Percentiles rank a stretch among this genome's conserved stretches.
phyloP scores from a whole-genome alignment of 2,888 invertebrate genomes.

The Ornithoptera priamus region DNA sequence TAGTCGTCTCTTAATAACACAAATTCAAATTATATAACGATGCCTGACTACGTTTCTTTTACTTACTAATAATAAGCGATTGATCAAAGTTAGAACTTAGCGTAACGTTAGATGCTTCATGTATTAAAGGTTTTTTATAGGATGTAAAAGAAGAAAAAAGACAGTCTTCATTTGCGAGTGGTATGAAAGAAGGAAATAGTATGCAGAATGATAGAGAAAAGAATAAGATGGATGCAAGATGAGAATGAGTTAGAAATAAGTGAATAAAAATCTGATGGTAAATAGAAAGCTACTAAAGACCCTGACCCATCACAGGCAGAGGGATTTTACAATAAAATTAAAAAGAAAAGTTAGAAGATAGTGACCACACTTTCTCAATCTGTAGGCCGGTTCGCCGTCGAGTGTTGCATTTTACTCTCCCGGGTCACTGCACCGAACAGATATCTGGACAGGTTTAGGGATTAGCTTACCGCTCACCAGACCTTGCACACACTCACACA shows the following conservation, averaged over 20 bases:
- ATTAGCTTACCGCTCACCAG: conserved; percentile 12
- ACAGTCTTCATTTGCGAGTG: no score
- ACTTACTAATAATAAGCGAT: no score
- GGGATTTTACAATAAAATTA: conserved; percentile 40
- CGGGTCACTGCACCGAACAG: conserved; percentile 62
- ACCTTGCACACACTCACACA: not conserved
- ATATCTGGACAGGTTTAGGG: conserved; percentile 27
- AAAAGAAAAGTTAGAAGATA: conserved; percentile 57
- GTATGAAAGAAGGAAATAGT: no score
- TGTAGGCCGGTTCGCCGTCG: conserved; percentile 50
- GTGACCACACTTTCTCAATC: conserved; percentile 64
- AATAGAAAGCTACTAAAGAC: conserved; percentile 22
- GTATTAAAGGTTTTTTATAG: no score
- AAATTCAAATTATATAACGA: no score
- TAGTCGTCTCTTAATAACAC: no score
- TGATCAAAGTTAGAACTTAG: no score
- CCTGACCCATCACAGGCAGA: not conserved
- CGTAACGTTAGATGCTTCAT: no score
- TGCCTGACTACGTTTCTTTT: no score
- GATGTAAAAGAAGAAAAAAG: no score
- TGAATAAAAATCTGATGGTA: not conserved
- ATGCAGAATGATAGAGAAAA: no score
- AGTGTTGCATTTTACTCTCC: conserved; percentile 63
- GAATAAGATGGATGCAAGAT: no score
- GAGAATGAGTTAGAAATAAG: not conserved